Base-by-base conservation (phyloP, 1,140 invertebrate species). In the Phenacoccus solenopsis region DNA sequence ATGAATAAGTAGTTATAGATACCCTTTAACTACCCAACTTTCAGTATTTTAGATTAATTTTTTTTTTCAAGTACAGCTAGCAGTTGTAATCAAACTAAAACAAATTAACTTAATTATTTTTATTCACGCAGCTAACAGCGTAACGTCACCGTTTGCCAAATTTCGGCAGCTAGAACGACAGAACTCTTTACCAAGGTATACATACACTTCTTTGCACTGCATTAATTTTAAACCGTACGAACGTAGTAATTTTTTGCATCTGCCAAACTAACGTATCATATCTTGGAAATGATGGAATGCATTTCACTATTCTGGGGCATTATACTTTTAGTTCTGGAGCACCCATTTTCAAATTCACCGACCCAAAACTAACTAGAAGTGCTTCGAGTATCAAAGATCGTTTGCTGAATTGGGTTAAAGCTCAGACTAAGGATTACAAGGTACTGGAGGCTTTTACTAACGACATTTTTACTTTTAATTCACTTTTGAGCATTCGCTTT, bases 401-500 rank as follows among this genome's bases (percentile, higher is more conserved):
- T 80, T 85, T 98, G 76, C 86, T 98, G 79, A 86, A 90, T 78
- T 98, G 96, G 96, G 94, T 91, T 83, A 91, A 93, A 81, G 88
- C 90, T 80, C 95, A 96, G 85, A 97, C 94, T 75, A 87, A 89
- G 83, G 94, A 93, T 81, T 98, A 98, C 82, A 88, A 96, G 87
- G 94, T 96, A 87, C 70, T 73, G 12, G 69, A 69, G 59, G 24
- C 64, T n/a, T n/a, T n/a, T n/a, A n/a, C n/a, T n/a, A n/a, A n/a
- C n/a, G n/a, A n/a, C n/a, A n/a, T n/a, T n/a, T n/a, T n/a, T n/a
- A n/a, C n/a, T n/a, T n/a, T n/a, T n/a, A n/a, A n/a, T n/a, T n/a
- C n/a, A n/a, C n/a, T n/a, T n/a, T n/a, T n/a, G n/a, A n/a, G n/a
- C n/a, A n/a, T n/a, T n/a, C n/a, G n/a, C n/a, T n/a, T n/a, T n/a